Base-by-base conservation (phyloP, 2,113 vertebrate species). In the Gallinago undulata region DNA sequence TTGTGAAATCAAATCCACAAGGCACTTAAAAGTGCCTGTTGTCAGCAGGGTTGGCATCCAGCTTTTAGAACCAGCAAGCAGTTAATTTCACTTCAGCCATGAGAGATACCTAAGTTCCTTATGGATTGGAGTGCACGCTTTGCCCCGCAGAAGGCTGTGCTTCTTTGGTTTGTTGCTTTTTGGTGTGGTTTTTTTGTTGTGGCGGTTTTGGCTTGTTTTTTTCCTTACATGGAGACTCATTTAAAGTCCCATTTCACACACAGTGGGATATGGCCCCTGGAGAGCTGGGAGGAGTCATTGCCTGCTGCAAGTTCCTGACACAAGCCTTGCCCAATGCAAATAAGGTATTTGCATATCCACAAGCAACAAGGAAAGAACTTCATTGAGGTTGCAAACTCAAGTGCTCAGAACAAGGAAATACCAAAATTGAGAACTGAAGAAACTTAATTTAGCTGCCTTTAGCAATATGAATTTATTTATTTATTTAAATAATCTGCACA, bases 101-200 rank as follows among this genome's bases (percentile, higher is more conserved):
- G 64, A 64, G 24, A 68, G 35, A 56, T 22, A 59, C 19, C 19
- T 21, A 31, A 3, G 9, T n/a, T 81, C 43, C 51, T 78, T 47
- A 70, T 8, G 0, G 0, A 50, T 0, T 62, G 16, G 31, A 78
- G 9, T 3, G 6, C 9, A 2, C 13, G 24, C 28, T 64, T 84
- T 81, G n/a, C 16, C 12, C 27, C 35, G 43, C 37, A 56, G 5
- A 22, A 87, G 17, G 39, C 6, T 24, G 10, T 39, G 4, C 0
- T 2, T 22, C 22, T n/a, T 23, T 50, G 25, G 7, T 48, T 43
- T 55, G 7, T 30, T 27, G 18, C 9, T 77, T 24, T 35, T 19
- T 47, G 4, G 2, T 41, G 39, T 53, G 14, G 24, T 19, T 37
- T 47, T 39, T 30, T 56, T 72, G 6, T 59, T 41, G 11, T 19